A percentile compares a stretch with the other conserved stretches of the same genome.
These are phyloP conservation scores for Pantelozetes paolii DNA, from an alignment of 2,888 invertebrate species.

Conservation along the genomic window DNA sequence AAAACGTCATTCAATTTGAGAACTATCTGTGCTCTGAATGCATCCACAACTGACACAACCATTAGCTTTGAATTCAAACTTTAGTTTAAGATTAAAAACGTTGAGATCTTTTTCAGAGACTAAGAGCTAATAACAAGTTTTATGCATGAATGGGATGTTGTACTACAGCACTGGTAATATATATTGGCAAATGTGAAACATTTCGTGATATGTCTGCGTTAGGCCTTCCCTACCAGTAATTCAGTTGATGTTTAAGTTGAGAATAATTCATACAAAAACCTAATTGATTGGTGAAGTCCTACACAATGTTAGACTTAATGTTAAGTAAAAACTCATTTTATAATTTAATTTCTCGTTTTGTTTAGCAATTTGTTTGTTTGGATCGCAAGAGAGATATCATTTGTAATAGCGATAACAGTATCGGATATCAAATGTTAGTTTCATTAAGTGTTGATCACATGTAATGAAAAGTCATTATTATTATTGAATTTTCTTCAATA, in stretches of 20 bases:
- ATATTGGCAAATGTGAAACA: constrained; percentile 14
- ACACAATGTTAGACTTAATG: background rate
- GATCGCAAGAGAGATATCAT: too few species aligned
- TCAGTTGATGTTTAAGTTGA: constrained; percentile 1
- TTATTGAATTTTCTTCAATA: too few species aligned
- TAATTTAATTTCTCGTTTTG: too few species aligned
- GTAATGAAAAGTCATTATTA: too few species aligned
- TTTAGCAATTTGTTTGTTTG: too few species aligned
- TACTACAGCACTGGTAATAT: background rate
- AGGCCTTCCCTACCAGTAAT: background rate
- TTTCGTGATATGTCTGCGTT: constrained; percentile 22
- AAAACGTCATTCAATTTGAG: background rate
- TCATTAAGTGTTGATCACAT: too few species aligned
- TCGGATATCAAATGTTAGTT: too few species aligned
- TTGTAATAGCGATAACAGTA: too few species aligned
- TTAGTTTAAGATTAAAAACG: constrained; percentile 20
- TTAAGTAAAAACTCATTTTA: too few species aligned
- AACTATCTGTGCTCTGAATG: background rate
- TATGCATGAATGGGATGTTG: constrained; percentile 26
- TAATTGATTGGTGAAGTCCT: constrained; percentile 9
- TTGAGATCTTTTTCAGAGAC: background rate
- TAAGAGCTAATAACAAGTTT: constrained; percentile 18
- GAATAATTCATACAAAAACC: constrained; percentile 26
- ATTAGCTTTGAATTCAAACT: constrained; percentile 16
- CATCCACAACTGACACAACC: constrained; percentile 11